A percentile compares a stretch with the other conserved stretches of the same genome.
Conservation (phyloP, 1,140 invertebrate species). For the Drosophila bifasciata region DNA sequence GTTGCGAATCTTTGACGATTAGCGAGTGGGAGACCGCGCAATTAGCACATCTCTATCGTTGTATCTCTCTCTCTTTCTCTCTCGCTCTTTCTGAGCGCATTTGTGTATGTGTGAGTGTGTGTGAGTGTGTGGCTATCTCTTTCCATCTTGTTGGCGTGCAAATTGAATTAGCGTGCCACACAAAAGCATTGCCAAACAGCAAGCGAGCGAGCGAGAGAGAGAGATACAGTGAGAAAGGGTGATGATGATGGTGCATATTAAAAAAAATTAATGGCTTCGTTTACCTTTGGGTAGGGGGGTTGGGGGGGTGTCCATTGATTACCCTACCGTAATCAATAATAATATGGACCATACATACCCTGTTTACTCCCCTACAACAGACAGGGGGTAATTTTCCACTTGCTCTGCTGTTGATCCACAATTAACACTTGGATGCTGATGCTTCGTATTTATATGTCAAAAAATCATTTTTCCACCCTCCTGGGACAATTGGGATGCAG, state of each 20-base stretch:
- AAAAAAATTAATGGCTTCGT: conserved; percentile 26
- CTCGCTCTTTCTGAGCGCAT: neutral
- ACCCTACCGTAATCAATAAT: conserved; percentile 11
- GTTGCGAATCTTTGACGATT: conserved; percentile 60
- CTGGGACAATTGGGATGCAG: neutral
- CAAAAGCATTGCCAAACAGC: too few species aligned
- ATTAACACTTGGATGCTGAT: conserved; percentile 41
- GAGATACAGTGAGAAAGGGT: neutral
- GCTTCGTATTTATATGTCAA: conserved; percentile 50
- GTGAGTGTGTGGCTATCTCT: conserved; percentile 6
- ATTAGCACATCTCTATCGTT: conserved; percentile 71
- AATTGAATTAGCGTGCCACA: conserved; percentile 62
- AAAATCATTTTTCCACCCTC: conserved; percentile 51
- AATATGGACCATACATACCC: neutral
- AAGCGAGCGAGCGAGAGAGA: conserved; percentile 3
- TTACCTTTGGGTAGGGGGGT: too few species aligned
- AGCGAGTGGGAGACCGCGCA: conserved; percentile 49
- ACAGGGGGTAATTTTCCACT: conserved; percentile 48
- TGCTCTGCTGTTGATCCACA: conserved; percentile 16
- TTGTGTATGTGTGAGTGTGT: neutral
- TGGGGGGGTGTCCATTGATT: too few species aligned
- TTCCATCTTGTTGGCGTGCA: conserved; percentile 39
- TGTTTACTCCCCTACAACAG: neutral
- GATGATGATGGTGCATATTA: conserved; percentile 6
- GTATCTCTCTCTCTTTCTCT: neutral